Percentiles rank a stretch among this genome's conserved stretches.
These are phyloP conservation scores for Desoria tigrina DNA, from an alignment of 2,888 invertebrate species.

Conservation along the genomic window DNA sequence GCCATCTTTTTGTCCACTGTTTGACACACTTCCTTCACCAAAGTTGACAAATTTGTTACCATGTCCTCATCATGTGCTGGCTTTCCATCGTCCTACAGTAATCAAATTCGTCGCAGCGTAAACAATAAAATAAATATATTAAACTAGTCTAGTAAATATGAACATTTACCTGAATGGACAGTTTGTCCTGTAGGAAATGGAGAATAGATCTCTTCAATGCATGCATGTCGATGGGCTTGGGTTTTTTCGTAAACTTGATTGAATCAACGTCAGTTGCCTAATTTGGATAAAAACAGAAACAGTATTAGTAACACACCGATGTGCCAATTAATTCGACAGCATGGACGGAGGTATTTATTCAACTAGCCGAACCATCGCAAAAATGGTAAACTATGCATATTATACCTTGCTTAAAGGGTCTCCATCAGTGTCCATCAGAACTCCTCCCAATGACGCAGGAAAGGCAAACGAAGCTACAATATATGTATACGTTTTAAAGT, in stretches of 20 bases:
- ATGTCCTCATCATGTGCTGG: slow-evolving; percentile 38
- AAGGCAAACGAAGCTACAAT: slow-evolving; percentile 9
- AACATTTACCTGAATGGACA: slow-evolving; percentile 40
- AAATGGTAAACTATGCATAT: too few relatives aligned
- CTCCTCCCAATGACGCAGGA: slow-evolving; percentile 10
- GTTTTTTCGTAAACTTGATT: slow-evolving; percentile 44
- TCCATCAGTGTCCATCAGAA: slow-evolving; percentile 13
- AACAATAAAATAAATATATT: background rate
- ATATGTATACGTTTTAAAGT: background rate
- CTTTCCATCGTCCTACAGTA: slow-evolving; percentile 30
- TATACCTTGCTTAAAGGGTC: slow-evolving; percentile 38
- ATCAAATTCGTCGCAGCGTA: too few relatives aligned
- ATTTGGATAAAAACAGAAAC: slow-evolving; percentile 1
- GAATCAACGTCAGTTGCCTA: slow-evolving; percentile 40
- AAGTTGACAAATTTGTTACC: slow-evolving; percentile 20
- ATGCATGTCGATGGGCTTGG: slow-evolving; percentile 51
- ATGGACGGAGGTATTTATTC: too few relatives aligned
- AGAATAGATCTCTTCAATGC: slow-evolving; percentile 36
- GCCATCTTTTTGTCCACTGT: slow-evolving; percentile 27
- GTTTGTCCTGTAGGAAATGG: slow-evolving; percentile 28
- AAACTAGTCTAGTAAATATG: background rate
- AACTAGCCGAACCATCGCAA: background rate
- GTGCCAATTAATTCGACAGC: background rate
- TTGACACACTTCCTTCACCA: slow-evolving; percentile 34
- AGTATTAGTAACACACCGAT: background rate